A percentile compares a stretch with the other conserved stretches of the same genome.
Conservation (phyloP, 1,140 invertebrate genomes). For the Tetramorium alpestre region DNA sequence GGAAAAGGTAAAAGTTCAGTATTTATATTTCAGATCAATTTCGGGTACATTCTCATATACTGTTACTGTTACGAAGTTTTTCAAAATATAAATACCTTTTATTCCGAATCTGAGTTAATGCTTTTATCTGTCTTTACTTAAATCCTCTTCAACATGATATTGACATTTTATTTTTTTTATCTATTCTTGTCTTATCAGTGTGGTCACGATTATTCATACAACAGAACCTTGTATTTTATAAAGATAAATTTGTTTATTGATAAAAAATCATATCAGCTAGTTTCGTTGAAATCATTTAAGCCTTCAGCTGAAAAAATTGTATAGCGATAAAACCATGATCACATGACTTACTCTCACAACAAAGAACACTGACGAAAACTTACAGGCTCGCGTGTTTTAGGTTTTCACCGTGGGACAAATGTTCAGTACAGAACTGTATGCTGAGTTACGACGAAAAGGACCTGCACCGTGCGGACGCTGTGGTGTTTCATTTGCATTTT, state of each 20-base stretch:
- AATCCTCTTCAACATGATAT: not conserved
- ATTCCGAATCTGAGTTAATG: too few species aligned
- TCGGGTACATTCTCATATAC: too few species aligned
- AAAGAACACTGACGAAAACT: not conserved
- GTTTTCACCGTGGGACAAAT: constrained; percentile 86
- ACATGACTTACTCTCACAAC: not conserved
- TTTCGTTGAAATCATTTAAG: too few species aligned
- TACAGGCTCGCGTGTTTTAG: constrained; percentile 59
- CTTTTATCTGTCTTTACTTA: not conserved
- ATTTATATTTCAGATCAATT: too few species aligned
- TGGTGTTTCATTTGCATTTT: constrained; percentile 87
- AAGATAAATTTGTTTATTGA: not conserved
- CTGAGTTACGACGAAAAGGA: constrained; percentile 84
- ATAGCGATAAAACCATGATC: not conserved
- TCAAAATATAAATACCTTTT: too few species aligned
- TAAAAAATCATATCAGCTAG: not conserved
- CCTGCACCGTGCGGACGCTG: constrained; percentile 85
- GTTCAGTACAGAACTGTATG: constrained; percentile 86
- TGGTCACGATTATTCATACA: not conserved
- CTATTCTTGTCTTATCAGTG: not conserved
- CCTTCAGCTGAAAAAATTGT: not conserved
- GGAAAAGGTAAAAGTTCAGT: too few species aligned
- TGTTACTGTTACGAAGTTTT: too few species aligned
- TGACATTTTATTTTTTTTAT: constrained; percentile 7
- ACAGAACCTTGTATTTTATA: not conserved